Percentiles rank a stretch among this genome's conserved stretches.
Conservation (phyloP, 1,140 invertebrate species). For the Callitettix versicolor region DNA sequence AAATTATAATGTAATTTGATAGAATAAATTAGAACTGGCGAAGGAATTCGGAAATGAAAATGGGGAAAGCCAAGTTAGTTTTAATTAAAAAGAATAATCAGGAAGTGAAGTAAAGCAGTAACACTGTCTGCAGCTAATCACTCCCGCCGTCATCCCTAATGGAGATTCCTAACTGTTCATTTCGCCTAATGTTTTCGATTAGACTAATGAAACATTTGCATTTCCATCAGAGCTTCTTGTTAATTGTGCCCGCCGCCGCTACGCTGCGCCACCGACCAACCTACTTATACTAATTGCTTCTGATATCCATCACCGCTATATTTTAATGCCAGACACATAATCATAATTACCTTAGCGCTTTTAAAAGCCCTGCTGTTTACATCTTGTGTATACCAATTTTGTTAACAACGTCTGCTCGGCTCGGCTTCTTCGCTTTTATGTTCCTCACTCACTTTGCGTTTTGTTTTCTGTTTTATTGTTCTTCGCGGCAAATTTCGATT, state of each 20-base stretch:
- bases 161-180: slow-evolving; percentile 17
- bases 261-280: slow-evolving; percentile 1
- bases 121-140: background rate
- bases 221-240: slow-evolving; percentile 14
- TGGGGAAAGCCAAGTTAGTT: slow-evolving; percentile 3
- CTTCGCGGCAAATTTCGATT: too few relatives aligned
- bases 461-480: slow-evolving; percentile 2
- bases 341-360: background rate
- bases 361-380: too few relatives aligned
- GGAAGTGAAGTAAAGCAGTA: background rate
- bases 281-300: slow-evolving; percentile 5
- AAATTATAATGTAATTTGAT: too few relatives aligned
- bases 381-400: too few relatives aligned
- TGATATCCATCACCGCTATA: slow-evolving; percentile 1
- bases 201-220: slow-evolving; percentile 22
- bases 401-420: too few relatives aligned
- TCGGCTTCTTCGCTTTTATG: background rate
- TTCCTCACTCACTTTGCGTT: background rate
- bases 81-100: slow-evolving; percentile 10
- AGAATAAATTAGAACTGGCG: too few relatives aligned
- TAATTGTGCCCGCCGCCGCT: slow-evolving; percentile 11
- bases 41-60: slow-evolving; percentile 5
- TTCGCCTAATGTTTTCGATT: slow-evolving; percentile 21
- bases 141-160: slow-evolving; percentile 13
- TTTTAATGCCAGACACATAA: background rate